Conservation (phyloP, 2,888 invertebrate genomes). For the Acleris laterana region DNA sequence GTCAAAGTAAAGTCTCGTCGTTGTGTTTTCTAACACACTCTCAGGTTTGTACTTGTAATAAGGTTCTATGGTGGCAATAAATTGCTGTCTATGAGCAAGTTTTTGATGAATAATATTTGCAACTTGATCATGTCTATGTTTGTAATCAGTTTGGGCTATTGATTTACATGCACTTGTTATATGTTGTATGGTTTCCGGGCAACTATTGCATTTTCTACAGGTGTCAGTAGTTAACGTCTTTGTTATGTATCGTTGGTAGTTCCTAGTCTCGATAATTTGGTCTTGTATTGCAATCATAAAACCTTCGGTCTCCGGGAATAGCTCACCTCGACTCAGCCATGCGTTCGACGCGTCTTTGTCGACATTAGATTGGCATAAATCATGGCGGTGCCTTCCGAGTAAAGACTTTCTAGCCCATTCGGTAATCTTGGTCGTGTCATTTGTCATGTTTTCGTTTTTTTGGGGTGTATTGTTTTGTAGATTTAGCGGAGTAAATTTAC, state of each 20-base stretch:
- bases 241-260: not conserved
- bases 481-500: slow-evolving; percentile 24
- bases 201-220: slow-evolving; percentile 35
- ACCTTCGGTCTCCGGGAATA: slow-evolving; percentile 2
- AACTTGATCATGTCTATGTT: slow-evolving; percentile 37
- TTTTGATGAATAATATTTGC: slow-evolving; percentile 10
- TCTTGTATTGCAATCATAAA: not conserved
- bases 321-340: slow-evolving; percentile 8
- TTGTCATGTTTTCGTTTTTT: slow-evolving; percentile 5
- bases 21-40: slow-evolving; percentile 19
- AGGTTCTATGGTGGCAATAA: not conserved
- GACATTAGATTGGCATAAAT: no score
- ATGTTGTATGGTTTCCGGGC: slow-evolving; percentile 41
- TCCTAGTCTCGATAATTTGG: not conserved
- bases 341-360: not conserved
- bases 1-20: slow-evolving; percentile 33
- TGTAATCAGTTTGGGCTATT: slow-evolving; percentile 39
- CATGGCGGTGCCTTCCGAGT: no score
- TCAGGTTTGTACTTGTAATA: slow-evolving; percentile 37
- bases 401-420: not conserved
- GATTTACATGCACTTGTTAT: slow-evolving; percentile 39
- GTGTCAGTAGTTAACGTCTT: slow-evolving; percentile 13
- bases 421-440: slow-evolving; percentile 11
- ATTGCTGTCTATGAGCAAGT: not conserved
- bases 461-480: slow-evolving; percentile 6